phyloP scores from a whole-genome alignment of 2,797 vertebrate genomes.

The Anomalospiza imberbis region DNA sequence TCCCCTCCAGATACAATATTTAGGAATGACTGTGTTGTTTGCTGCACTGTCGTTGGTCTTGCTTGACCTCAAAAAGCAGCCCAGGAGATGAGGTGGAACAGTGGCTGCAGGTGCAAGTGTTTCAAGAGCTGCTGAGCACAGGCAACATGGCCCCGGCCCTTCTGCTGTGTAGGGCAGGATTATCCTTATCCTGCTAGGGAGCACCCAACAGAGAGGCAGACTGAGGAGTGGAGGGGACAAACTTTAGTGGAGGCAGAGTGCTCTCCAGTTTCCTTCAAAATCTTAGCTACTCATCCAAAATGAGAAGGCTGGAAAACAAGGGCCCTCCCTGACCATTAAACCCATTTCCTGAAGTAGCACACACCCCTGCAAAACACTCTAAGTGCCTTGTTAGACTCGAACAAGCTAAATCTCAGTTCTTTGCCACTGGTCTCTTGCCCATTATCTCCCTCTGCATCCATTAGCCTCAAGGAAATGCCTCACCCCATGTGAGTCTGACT shows the following conservation, averaged over 20 bases:
- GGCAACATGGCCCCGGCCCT: accelerated
- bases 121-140: background rate
- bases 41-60: background rate
- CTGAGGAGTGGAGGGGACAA: background rate
- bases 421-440: background rate
- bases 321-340: background rate
- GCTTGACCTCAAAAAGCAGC: background rate
- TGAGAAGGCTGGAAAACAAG: background rate
- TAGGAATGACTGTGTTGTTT: background rate
- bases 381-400: background rate
- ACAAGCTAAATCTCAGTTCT: background rate
- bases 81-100: background rate
- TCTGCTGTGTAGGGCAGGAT: background rate
- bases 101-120: background rate
- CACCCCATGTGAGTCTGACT: background rate
- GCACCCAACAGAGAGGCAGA: background rate
- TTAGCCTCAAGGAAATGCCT: background rate
- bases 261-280: background rate
- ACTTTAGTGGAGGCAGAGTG: background rate
- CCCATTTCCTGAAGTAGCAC: background rate
- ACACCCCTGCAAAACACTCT: background rate
- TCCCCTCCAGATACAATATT: background rate
- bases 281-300: background rate
- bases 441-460: background rate
- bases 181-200: background rate